These are phyloP conservation scores for Leucopsar rothschildi DNA, from an alignment of 2,113 vertebrate species.

Conservation along the genomic window DNA sequence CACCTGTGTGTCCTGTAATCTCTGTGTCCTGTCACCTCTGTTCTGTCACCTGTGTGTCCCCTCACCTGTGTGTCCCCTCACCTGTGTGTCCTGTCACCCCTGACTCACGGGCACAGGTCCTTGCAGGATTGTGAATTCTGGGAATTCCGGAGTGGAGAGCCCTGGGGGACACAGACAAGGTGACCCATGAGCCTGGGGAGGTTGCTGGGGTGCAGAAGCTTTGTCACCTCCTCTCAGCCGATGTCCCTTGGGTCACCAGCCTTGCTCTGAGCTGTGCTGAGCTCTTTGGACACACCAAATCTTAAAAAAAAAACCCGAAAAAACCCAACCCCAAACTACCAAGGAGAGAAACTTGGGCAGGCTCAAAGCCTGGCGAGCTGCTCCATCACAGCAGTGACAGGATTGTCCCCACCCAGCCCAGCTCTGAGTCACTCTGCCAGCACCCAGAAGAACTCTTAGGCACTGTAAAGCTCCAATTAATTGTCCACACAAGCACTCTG, in stretches of 20 bases:
- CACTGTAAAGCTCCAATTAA: neutral
- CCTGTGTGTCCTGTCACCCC: neutral
- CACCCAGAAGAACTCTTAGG: neutral
- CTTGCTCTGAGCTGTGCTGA: neutral
- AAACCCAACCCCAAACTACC: neutral
- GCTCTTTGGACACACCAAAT: neutral
- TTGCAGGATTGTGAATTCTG: neutral
- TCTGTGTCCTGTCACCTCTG: no score
- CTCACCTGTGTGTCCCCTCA: neutral
- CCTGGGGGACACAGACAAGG: neutral
- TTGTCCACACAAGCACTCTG: neutral
- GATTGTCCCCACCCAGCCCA: neutral
- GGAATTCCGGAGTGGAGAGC: neutral
- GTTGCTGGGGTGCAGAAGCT: neutral
- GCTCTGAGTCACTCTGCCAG: neutral
- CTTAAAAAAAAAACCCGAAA: no score
- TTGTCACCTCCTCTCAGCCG: neutral
- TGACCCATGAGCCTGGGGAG: neutral
- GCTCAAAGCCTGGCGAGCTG: neutral
- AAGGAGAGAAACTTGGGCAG: neutral
- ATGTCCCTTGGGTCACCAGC: neutral
- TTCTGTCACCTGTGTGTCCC: no score
- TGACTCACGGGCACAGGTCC: rapidly evolving
- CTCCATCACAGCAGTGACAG: neutral
- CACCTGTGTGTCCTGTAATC: no score